Conservation (phyloP, 1,140 invertebrate genomes). For the Palaemon carinicauda region DNA sequence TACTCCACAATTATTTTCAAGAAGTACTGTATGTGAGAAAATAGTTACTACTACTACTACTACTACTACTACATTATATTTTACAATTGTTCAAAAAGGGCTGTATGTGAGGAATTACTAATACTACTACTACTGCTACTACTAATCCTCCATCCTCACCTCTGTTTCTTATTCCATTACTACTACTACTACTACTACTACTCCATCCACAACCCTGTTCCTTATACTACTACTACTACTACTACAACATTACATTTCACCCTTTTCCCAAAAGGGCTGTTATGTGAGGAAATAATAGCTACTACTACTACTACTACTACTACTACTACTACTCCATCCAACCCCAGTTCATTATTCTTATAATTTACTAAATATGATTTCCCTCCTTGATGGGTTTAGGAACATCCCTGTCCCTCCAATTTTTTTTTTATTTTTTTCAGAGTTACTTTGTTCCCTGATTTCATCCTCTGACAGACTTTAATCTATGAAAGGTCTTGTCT, state of each 20-base stretch:
- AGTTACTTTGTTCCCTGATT: background rate
- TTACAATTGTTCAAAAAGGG: too few relatives aligned
- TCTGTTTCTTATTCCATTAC: background rate
- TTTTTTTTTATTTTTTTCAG: background rate
- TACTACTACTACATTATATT: background rate
- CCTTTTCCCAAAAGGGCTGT: too few relatives aligned
- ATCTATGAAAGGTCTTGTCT: too few relatives aligned
- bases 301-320: too few relatives aligned
- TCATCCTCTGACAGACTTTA: background rate
- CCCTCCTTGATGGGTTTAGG: background rate
- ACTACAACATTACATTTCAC: too few relatives aligned
- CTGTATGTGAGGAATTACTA: too few relatives aligned
- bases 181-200: background rate
- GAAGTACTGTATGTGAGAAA: background rate
- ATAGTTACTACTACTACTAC: background rate
- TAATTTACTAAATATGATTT: background rate
- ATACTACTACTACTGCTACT: background rate
- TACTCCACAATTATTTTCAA: background rate
- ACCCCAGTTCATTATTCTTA: background rate
- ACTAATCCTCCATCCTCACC: background rate
- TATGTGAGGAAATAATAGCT: too few relatives aligned
- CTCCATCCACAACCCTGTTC: background rate
- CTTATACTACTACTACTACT: background rate
- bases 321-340: background rate
- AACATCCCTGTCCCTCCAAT: background rate